Evolutionary conservation across 1,140 invertebrate species (phyloP), one percentile per base, ranked within the genome.

Genomic region (Zaprionus kolodkinae): DNA sequence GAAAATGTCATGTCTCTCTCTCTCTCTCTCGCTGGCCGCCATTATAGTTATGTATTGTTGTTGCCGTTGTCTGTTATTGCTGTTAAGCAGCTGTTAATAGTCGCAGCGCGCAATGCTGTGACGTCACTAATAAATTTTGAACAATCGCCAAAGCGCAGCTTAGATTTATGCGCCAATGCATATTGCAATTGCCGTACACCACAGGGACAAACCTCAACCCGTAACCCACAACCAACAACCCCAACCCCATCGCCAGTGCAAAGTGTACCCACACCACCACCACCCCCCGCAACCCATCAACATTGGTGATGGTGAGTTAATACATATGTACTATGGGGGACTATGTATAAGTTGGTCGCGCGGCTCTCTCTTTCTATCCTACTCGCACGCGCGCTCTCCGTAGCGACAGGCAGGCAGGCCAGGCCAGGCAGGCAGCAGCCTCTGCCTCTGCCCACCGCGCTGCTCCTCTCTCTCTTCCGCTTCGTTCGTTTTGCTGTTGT

Each of bases 251-350:
- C 10, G 9, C 21, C 4, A 52, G 36, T 6, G 25, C 27, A 79
- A 69, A 52, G 33, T 35, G 40, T 45, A 45, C 45, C 71, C 65
- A 30, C 27, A 21, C 21, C 21, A 21, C 21, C 21, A n/a, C n/a
- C n/a, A n/a, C n/a, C 27, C 27, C 27, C 3, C 27, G 27, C 72
- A 74, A 59, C 66, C 72, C 71, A 68, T 30, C 68, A 65, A 60
- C 40, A 56, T 13, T 52, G 71, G 40, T 60, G 71, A 80, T 78
- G 82, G 72, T 78, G 82, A 85, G 82, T 85, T 86, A 81, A 85
- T 85, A 86, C 72, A 62, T 80, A 83, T 87, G 66, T 87, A 86
- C 76, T 73, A 64, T 70, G 72, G 25, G 15, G 36, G 43, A n/a
- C 72, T 56, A 72, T 72, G 62, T 72, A 76, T 79, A 83, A 80